These are phyloP conservation scores for Taphrorychus bicolor DNA, from an alignment of 2,888 invertebrate species.

Conservation along the genomic window DNA sequence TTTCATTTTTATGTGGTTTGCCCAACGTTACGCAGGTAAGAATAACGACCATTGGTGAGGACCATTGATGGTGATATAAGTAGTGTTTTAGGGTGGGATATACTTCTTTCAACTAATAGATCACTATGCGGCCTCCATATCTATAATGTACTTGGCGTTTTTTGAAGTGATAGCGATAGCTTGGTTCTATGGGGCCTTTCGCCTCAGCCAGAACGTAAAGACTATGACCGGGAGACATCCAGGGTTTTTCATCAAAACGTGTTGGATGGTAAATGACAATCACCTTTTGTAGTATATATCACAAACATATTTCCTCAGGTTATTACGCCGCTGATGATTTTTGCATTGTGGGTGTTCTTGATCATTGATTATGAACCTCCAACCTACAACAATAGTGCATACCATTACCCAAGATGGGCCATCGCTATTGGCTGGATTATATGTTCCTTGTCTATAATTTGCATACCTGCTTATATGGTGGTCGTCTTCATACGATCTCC, in stretches of 20 bases:
- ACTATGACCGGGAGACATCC: slow-evolving; percentile 89
- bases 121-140: slow-evolving; percentile 91
- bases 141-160: slow-evolving; percentile 91
- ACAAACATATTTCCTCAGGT: slow-evolving; percentile 14
- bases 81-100: slow-evolving; percentile 76
- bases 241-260: slow-evolving; percentile 81
- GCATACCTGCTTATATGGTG: slow-evolving; percentile 84
- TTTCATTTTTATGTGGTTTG: slow-evolving; percentile 84
- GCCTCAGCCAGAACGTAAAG: slow-evolving; percentile 82
- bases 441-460: slow-evolving; percentile 80
- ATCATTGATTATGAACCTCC: slow-evolving; percentile 88
- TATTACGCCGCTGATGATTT: slow-evolving; percentile 75
- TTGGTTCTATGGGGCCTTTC: slow-evolving; percentile 89
- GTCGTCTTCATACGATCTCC: slow-evolving; percentile 74
- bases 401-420: slow-evolving; percentile 84
- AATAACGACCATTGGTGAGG: not conserved
- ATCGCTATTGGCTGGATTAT: slow-evolving; percentile 87
- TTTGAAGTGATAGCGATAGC: slow-evolving; percentile 91
- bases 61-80: not conserved
- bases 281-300: not conserved
- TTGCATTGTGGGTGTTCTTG: slow-evolving; percentile 88
- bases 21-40: slow-evolving; percentile 84
- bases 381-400: slow-evolving; percentile 80
- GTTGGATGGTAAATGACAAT: slow-evolving; percentile 75
- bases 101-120: slow-evolving; percentile 93